Percentiles rank a stretch among this genome's conserved stretches.
Conservation (phyloP, 2,797 vertebrate genomes). For the Myotis findleyi region DNA sequence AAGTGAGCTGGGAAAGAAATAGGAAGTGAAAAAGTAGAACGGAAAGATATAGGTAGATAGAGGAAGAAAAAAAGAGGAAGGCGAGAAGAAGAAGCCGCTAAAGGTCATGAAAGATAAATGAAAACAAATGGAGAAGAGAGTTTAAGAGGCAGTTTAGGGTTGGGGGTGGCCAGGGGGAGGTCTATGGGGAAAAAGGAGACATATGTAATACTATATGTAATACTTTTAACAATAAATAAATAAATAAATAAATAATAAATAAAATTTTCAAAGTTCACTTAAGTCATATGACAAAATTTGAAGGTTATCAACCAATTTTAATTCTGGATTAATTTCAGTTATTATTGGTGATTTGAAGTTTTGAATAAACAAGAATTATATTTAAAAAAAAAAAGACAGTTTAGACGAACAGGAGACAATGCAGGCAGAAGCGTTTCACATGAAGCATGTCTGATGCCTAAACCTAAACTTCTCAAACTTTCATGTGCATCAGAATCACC, state of each 20-base stretch:
- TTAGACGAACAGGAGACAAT: neutral
- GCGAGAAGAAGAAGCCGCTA: conserved; percentile 41
- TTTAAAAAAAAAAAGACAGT: neutral
- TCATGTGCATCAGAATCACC: neutral
- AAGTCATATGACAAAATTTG: neutral
- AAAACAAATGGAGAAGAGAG: conserved; percentile 49
- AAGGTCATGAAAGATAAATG: conserved; percentile 57
- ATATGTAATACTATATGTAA: too few relatives aligned
- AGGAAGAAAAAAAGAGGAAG: conserved; percentile 73
- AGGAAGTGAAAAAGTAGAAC: conserved; percentile 74
- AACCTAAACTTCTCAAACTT: neutral
- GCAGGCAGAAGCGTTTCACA: neutral
- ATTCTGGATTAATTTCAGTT: conserved; percentile 3
- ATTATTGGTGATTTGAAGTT: neutral
- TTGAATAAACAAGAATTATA: neutral
- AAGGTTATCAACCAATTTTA: neutral
- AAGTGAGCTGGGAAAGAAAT: conserved; percentile 66
- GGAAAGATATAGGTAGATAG: conserved; percentile 66
- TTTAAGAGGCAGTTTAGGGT: neutral
- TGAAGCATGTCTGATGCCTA: neutral
- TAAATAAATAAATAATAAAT: too few relatives aligned
- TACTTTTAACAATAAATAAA: too few relatives aligned
- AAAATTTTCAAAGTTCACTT: neutral
- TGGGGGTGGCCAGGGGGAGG: too few relatives aligned
- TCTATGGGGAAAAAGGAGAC: too few relatives aligned